Base-by-base conservation (phyloP, 2,888 invertebrate genomes). In the Lasioglossum zephyrum region DNA sequence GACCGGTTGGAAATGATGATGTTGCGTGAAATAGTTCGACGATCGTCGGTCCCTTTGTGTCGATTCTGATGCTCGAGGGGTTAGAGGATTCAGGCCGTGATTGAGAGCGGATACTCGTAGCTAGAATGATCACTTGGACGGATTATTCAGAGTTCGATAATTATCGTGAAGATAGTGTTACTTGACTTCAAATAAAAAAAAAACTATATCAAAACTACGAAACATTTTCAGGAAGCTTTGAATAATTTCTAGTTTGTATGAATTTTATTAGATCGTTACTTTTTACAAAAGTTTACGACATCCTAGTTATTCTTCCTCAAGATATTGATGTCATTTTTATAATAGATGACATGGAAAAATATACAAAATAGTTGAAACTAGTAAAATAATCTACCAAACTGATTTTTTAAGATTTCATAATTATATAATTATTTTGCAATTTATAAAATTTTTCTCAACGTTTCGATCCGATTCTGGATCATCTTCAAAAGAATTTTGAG, bases 1-100 rank as follows among this genome's bases (percentile, higher is more conserved):
- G 66, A 79, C 63, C 63, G 60, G 41, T 70, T 70, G 70, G 70
- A 70, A 70, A 70, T 73, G 26, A 36, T 63, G 66, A 73, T 73
- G 73, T 73, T 69, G 36, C 70, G 78, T 39, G 75, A 60, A 75
- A 75, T 53, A 53, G 60, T 53, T 26, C 57, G 75, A 41, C 57
- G 75, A 41, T 39, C 53, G n/a, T 36, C 53, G 75, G 39, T 9
- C 31, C 49, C 36, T 53, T 75, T 53, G 75, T 57, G 75, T 57
- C 57, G 75, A 75, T 57, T 70, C 57, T 26, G 73, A 73, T 39
- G 47, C 49, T 76, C 60, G 60, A 57, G 39, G 60, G 31, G 60
- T 41, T 41, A 60, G 60, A 26, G 60, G 76, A 60, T 63, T 76
- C 60, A 63, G 41, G 41, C 13, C 41, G 63, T 44, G 69, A 77